Conservation (phyloP, 2,113 vertebrate genomes). For the Charadrius vociferus region DNA sequence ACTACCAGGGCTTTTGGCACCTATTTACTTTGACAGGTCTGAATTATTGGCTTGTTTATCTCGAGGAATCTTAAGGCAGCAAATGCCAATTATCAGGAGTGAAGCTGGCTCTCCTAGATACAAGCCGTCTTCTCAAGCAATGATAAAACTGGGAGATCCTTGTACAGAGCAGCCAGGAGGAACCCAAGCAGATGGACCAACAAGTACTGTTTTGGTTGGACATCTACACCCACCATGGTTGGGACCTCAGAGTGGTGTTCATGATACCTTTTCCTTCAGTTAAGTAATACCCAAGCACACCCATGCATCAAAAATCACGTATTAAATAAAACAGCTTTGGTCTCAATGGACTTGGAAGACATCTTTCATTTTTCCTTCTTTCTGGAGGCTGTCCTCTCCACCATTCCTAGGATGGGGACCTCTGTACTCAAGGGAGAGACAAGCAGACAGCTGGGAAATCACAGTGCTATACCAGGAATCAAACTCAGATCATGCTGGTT, state of each 20-base stretch:
- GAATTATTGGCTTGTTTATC: background rate
- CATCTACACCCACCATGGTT: rapidly evolving
- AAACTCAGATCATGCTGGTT: background rate
- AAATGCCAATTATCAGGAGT: background rate
- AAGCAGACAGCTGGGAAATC: background rate
- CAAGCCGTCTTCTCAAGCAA: background rate
- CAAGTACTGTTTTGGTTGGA: background rate
- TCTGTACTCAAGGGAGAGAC: background rate
- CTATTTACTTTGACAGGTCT: background rate
- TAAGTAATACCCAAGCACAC: background rate
- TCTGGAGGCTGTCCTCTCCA: background rate
- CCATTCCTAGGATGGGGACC: background rate
- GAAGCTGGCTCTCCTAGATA: background rate
- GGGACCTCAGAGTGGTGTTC: background rate
- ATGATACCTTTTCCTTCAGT: background rate
- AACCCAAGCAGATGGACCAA: background rate
- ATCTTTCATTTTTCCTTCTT: background rate
- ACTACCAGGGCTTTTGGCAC: background rate
- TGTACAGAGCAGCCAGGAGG: background rate
- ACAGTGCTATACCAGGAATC: background rate
- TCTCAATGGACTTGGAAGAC: background rate
- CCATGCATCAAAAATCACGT: background rate
- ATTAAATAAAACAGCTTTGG: background rate
- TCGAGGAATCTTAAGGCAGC: background rate
- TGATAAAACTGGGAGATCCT: background rate